A percentile compares a stretch with the other conserved stretches of the same genome.
Evolutionary conservation across 2,797 vertebrate genomes (phyloP).

Genomic region (Masticophis lateralis): DNA sequence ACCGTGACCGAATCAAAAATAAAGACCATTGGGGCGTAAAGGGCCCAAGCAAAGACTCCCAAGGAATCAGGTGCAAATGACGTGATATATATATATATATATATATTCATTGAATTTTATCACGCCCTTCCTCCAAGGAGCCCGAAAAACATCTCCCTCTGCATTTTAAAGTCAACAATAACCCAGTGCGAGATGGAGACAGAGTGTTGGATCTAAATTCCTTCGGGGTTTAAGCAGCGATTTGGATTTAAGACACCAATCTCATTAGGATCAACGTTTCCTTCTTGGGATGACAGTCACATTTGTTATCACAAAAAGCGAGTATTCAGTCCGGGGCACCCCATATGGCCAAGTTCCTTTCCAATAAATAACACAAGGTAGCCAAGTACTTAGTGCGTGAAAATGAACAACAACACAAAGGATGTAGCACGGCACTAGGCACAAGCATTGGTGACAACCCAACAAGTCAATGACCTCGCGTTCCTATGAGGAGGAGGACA

Average conservation of each 20-base stretch:
- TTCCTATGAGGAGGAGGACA: background rate
- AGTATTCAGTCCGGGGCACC: no score
- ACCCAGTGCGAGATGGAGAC: background rate
- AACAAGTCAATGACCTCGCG: background rate
- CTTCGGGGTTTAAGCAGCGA: background rate
- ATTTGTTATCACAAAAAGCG: background rate
- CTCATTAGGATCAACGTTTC: background rate
- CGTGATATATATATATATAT: background rate
- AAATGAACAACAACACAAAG: background rate
- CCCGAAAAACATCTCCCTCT: background rate
- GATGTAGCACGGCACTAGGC: background rate
- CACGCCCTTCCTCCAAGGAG: background rate
- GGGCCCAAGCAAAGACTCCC: background rate
- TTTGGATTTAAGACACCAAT: background rate
- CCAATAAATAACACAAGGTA: background rate
- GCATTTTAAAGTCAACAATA: background rate
- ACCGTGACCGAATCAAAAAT: background rate
- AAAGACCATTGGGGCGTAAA: background rate
- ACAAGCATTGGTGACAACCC: background rate
- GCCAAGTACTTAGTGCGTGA: background rate
- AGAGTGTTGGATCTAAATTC: background rate
- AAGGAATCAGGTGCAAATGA: background rate
- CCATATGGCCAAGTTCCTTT: fast-evolving
- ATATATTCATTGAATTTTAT: background rate
- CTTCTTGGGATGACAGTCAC: background rate